phyloP scores from a whole-genome alignment of 2,888 invertebrate species.

The Volucella inflata region DNA sequence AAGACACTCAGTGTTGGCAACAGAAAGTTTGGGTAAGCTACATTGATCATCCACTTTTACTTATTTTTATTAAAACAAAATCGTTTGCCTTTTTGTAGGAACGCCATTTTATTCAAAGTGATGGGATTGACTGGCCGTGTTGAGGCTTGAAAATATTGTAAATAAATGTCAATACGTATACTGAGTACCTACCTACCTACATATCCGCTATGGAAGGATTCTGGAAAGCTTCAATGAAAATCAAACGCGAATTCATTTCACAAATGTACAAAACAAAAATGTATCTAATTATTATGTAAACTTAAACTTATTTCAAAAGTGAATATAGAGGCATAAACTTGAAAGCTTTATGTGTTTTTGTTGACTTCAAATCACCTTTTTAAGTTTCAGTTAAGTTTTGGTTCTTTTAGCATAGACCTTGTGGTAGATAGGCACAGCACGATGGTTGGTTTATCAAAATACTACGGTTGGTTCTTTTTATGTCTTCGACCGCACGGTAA shows the following conservation, averaged over 20 bases:
- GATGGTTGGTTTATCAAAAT: too few relatives aligned
- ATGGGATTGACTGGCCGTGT: constrained; percentile 8
- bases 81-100: constrained; percentile 27
- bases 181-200: constrained; percentile 53
- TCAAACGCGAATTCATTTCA: constrained; percentile 24
- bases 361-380: too few relatives aligned
- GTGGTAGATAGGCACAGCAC: too few relatives aligned
- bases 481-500: too few relatives aligned
- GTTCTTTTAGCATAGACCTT: too few relatives aligned
- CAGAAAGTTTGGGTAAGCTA: constrained; percentile 71
- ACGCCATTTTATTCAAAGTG: constrained; percentile 8
- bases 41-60: neutral
- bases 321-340: constrained; percentile 28
- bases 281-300: too few relatives aligned
- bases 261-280: constrained; percentile 34
- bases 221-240: neutral
- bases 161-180: constrained; percentile 41
- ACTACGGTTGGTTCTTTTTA: too few relatives aligned
- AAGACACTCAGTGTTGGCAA: constrained; percentile 73
- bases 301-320: neutral
- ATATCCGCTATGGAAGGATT: constrained; percentile 3
- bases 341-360: neutral
- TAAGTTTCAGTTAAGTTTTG: too few relatives aligned
- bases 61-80: neutral
- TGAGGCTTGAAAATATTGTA: constrained; percentile 41